These are phyloP conservation scores for Rhinichthys osculus DNA, from an alignment of 2,797 vertebrate genomes.

Conservation along the genomic window DNA sequence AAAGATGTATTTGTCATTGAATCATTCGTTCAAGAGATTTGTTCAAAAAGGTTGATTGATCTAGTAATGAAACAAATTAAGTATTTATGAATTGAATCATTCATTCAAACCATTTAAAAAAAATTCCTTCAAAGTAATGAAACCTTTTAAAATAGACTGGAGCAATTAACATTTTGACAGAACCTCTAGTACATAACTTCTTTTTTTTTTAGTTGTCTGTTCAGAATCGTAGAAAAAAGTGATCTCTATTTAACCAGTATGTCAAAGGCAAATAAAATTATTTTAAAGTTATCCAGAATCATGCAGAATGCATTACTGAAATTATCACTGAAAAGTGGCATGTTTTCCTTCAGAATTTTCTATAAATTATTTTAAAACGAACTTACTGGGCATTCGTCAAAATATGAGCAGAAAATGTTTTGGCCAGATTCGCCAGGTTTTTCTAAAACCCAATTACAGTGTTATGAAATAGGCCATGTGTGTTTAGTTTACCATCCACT, in stretches of 20 bases:
- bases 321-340: conserved; percentile 35
- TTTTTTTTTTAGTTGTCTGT: neutral
- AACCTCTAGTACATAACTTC: neutral
- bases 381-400: neutral
- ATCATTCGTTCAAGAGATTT: too few species aligned
- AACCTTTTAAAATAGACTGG: neutral
- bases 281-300: neutral
- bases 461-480: neutral
- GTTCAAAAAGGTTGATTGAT: too few species aligned
- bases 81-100: too few species aligned
- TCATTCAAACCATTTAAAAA: neutral
- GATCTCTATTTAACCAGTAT: too few species aligned
- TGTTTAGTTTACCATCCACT: neutral
- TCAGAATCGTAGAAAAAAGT: neutral
- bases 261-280: too few species aligned
- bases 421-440: neutral
- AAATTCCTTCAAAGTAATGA: neutral
- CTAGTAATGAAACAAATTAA: too few species aligned
- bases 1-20: too few species aligned
- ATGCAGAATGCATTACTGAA: conserved; percentile 28
- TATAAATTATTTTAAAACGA: too few species aligned
- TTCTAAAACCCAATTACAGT: neutral
- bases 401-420: neutral
- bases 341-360: neutral
- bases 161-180: neutral